Base-by-base conservation (phyloP, 2,888 invertebrate genomes). In the Dusona sp. region DNA sequence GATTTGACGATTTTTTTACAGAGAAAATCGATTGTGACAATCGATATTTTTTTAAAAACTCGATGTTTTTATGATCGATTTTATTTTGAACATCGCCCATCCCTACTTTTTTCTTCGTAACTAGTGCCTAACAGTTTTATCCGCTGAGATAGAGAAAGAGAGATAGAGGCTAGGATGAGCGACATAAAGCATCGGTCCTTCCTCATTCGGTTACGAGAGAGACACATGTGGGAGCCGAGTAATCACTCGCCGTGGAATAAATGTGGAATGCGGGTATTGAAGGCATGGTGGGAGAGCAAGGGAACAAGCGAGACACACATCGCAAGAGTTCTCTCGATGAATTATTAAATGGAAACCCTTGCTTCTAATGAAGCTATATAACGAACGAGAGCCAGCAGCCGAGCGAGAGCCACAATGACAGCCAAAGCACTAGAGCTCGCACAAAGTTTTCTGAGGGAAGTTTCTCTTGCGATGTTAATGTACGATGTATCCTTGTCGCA, bases 331-430 rank as follows among this genome's bases (percentile, higher is more conserved):
- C 88, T 86, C 88, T 85, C 89, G 91, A 92, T 92, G 91, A 92
- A 92, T 92, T 92, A 92, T 92, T 92, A 92, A 92, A 91, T 92
- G 91, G 83, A 88, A 91, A 91, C 89, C 91, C 90, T 91, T 88
- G 89, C 89, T 87, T 90, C 90, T 92, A 91, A 92, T 92, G 91
- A 92, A 92, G 92, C 92, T 88, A 90, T 92, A 90, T 92, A 92
- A 91, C 90, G 90, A 89, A 78, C 85, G 85, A 85, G 88, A 83
- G 64, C 83, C 83, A 64, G 75, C 83, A 72, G 75, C 67, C 19
- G 9, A 54, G 45, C 54, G 75, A 81, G 64, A 61, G 74, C 54
- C 19, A 13, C 54, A 54, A 38, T 38, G 25, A 70, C 45, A 45
- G 70, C 25, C 51, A n/a, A 54, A 19, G 51, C 25, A 33, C 70